A percentile compares a stretch with the other conserved stretches of the same genome.
Conservation (phyloP, 2,113 vertebrate species). For the Uria aalge region DNA sequence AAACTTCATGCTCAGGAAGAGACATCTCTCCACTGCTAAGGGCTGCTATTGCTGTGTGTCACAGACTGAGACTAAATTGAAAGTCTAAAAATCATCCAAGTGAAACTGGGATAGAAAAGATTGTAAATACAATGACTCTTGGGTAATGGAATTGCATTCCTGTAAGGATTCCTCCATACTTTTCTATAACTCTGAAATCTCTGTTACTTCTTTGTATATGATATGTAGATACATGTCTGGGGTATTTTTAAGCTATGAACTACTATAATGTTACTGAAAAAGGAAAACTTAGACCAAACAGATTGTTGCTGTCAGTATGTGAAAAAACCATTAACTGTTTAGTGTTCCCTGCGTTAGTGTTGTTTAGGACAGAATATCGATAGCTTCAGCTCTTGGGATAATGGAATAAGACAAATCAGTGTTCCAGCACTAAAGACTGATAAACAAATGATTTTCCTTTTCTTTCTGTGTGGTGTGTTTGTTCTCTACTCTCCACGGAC, state of each 20-base stretch:
- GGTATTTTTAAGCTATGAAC: neutral
- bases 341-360: neutral
- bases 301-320: neutral
- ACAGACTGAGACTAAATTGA: neutral
- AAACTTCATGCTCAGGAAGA: neutral
- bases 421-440: neutral
- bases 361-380: neutral
- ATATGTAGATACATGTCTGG: rapidly evolving
- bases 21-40: neutral
- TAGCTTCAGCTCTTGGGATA: neutral
- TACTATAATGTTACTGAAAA: neutral
- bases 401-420: neutral
- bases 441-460: neutral
- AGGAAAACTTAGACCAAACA: neutral
- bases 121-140: neutral
- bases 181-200: neutral
- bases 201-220: neutral
- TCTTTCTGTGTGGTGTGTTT: constrained; percentile 9
- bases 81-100: neutral
- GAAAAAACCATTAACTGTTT: neutral
- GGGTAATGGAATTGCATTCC: neutral
- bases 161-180: neutral
- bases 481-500: neutral
- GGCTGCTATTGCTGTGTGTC: neutral
- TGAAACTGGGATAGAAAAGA: neutral